These are phyloP conservation scores for Platysternon megacephalum DNA, from an alignment of 2,113 vertebrate genomes.

Conservation along the genomic window DNA sequence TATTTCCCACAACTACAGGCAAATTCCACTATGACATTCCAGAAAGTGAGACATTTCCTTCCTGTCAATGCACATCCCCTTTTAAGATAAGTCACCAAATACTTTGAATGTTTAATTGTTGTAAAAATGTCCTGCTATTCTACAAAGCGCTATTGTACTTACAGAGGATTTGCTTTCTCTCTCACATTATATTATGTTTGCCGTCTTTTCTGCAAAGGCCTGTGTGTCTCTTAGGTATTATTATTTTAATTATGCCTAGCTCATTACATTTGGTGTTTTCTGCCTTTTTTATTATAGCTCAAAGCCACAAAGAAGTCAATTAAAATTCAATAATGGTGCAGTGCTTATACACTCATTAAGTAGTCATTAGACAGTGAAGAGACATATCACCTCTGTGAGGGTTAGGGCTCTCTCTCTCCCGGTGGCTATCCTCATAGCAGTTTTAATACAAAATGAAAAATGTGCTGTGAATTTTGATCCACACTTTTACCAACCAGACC, in stretches of 20 bases:
- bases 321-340: slow-evolving; percentile 66
- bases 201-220: not conserved
- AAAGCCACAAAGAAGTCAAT: slow-evolving; percentile 55
- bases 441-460: not conserved
- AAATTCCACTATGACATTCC: not conserved
- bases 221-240: slow-evolving; percentile 32
- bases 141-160: not conserved
- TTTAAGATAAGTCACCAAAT: not conserved
- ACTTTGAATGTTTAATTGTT: not conserved
- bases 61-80: not conserved
- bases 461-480: rapidly evolving
- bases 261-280: slow-evolving; percentile 31
- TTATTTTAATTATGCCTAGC: slow-evolving; percentile 36
- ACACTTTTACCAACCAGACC: not conserved
- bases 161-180: not conserved
- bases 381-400: slow-evolving; percentile 36
- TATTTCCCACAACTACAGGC: not conserved
- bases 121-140: not conserved
- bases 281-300: slow-evolving; percentile 44
- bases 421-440: not conserved
- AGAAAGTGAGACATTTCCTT: not conserved
- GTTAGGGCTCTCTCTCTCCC: not conserved
- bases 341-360: slow-evolving; percentile 69
- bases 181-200: not conserved
- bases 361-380: slow-evolving; percentile 65